phyloP scores from a whole-genome alignment of 2,113 vertebrate genomes.

The Hemichromis elongatus region DNA sequence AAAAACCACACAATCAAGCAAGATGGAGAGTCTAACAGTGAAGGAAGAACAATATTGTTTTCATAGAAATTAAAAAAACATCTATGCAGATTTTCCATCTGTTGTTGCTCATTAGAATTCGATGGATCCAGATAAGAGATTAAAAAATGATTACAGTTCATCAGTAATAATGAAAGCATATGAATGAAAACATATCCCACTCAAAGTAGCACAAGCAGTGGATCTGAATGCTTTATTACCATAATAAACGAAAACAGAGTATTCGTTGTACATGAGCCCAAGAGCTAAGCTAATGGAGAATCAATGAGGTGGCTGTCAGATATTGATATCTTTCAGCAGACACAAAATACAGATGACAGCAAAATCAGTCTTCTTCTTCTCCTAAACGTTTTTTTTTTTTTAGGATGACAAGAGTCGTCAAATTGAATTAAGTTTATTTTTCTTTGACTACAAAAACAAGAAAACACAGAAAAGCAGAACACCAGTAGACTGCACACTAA shows the following conservation, averaged over 20 bases:
- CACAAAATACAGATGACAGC: constrained; percentile 41
- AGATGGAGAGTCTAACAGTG: constrained; percentile 3
- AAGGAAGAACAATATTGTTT: constrained; percentile 29
- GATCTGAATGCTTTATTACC: constrained; percentile 52
- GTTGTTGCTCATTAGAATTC: constrained; percentile 50
- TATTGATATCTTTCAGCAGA: constrained; percentile 45
- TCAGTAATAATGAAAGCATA: constrained; percentile 44
- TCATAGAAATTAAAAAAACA: constrained; percentile 38
- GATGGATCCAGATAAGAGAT: constrained; percentile 36
- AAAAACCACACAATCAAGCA: background rate
- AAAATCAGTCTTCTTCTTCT: constrained; percentile 39
- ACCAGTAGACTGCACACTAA: background rate
- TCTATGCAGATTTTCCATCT: constrained; percentile 50
- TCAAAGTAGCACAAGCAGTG: constrained; percentile 12
- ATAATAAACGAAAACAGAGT: constrained; percentile 28
- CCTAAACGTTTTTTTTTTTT: background rate
- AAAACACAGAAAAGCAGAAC: background rate
- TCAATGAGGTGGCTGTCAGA: constrained; percentile 55
- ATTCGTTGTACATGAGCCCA: constrained; percentile 4
- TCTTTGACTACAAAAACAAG: background rate
- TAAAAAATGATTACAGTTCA: constrained; percentile 56
- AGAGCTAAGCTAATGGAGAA: constrained; percentile 45
- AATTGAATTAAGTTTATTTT: constrained; percentile 31
- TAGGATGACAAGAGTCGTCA: constrained; percentile 7
- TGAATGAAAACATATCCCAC: constrained; percentile 18